Base-by-base conservation (phyloP, 1,140 invertebrate genomes). In the Eriocheir sinensis region DNA sequence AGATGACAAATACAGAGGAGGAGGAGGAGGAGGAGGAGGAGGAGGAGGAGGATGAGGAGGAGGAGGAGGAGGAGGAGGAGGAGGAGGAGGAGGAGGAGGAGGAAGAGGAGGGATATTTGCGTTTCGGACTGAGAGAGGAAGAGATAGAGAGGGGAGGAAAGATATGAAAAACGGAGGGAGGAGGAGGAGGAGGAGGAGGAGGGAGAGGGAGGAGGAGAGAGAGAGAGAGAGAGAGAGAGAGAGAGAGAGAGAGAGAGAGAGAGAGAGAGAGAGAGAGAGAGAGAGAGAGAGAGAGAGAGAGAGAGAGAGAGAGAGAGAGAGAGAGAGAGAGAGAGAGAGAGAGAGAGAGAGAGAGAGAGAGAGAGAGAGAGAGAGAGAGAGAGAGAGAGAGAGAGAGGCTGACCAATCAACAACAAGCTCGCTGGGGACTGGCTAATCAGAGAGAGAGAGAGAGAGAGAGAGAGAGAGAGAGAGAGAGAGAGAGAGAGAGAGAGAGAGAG, bases 321-420 rank as follows among this genome's bases (percentile, higher is more conserved):
- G 32, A 85, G 81, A 85, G 81, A 85, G 32, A 85, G 32, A 85
- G 81, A 85, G 81, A 85, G 81, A 85, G 81, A 85, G 81, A 85
- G 81, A 85, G 53, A 72, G 81, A 85, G 81, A 85, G 81, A 85
- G 81, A 85, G 81, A 85, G 81, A 38, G 81, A 85, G 81, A 85
- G 81, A 85, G 81, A 85, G 81, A 85, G 81, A 85, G 81, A 85
- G 81, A 85, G 81, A 85, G 81, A 85, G 81, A 85, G 81, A 85
- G 81, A 38, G 34, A 38, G 34, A 38, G 34, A 38, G 34, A 38
- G 81, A 38, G 81, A 85, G 81, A 85, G 81, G 36, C 21, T 36
- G 81, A 85, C 0, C 8, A 38, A 85, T 38, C 32, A 38, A 36
- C 30, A 85, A 34, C 80, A 81, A 27, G 1, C 34, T 36, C 34